phyloP scores from a whole-genome alignment of 2,797 vertebrate genomes.

The Tympanoctomys barrerae region DNA sequence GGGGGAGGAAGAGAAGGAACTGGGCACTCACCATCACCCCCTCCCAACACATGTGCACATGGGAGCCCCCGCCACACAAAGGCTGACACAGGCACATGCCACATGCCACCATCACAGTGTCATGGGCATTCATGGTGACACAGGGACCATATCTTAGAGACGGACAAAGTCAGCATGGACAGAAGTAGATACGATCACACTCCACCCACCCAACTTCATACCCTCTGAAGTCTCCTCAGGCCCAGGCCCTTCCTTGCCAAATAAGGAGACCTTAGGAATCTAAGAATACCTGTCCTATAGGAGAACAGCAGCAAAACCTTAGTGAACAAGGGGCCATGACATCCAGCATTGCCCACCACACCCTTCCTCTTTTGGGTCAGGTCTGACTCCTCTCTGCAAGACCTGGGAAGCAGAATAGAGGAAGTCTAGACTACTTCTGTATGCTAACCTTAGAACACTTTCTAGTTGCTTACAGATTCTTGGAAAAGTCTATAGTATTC shows the following conservation, averaged over 20 bases:
- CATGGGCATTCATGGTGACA: constrained; percentile 28
- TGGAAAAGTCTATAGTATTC: not conserved
- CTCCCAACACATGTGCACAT: constrained; percentile 64
- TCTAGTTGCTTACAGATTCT: no score
- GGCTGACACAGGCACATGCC: constrained; percentile 33
- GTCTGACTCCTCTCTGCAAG: no score
- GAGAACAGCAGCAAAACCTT: constrained; percentile 6
- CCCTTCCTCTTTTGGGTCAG: no score
- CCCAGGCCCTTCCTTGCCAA: not conserved
- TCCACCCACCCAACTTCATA: not conserved
- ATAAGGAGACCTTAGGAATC: constrained; percentile 9
- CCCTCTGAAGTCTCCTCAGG: not conserved
- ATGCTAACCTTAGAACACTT: no score
- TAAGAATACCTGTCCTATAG: not conserved
- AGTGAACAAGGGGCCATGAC: not conserved
- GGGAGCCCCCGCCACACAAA: constrained; percentile 72
- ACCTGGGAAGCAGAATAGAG: no score
- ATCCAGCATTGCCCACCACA: no score
- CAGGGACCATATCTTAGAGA: constrained; percentile 8
- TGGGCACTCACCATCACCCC: constrained; percentile 66
- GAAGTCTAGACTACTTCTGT: no score
- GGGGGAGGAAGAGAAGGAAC: constrained; percentile 75
- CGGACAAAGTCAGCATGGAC: not conserved
- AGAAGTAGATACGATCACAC: not conserved
- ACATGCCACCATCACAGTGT: constrained; percentile 47